Base-by-base conservation (phyloP, 1,140 invertebrate species). In the Lordiphosa clarofinis region DNA sequence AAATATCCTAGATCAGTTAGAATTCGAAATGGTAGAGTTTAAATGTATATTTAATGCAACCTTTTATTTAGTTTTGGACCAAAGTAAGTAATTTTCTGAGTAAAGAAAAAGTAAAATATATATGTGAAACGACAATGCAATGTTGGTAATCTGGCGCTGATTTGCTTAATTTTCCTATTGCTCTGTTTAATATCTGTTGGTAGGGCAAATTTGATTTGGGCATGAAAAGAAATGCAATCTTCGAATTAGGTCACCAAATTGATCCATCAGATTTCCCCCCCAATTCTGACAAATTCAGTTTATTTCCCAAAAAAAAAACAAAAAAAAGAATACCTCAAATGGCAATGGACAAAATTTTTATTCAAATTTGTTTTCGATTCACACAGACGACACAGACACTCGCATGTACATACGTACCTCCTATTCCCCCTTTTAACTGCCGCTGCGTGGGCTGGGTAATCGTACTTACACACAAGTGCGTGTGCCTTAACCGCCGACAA, bases 321-420 rank as follows among this genome's bases (percentile, higher is more conserved):
- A n/a, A 33, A 12, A 69, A 62, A 73, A 72, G 75, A 76, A 81
- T 84, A 68, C 76, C 76, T 36, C 75, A 82, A 82, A 81, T 82
- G 75, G 75, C 75, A 81, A 81, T 81, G 76, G 67, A 81, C 75
- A 81, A 81, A 81, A 76, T 81, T 82, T 82, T 82, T 82, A 81
- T 81, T 81, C 72, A 81, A 81, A 81, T 81, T 44, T 11, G 15
- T 33, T 68, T 68, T 44, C 64, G 55, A 64, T 82, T 82, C 76
- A 82, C 72, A 74, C 60, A 67, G 39, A 52, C n/a, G 42, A 24
- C 40, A 44, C 39, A 47, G 37, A 58, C 64, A 31, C 5, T 33
- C 58, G 54, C 39, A 13, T 53, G 46, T 70, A 60, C 56, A 46
- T 66, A 53, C 46, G 36, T 35, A 7, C 13, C 33, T 19, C 35